Conservation (phyloP, 2,888 invertebrate species). For the Megalurothrips usitatus region DNA sequence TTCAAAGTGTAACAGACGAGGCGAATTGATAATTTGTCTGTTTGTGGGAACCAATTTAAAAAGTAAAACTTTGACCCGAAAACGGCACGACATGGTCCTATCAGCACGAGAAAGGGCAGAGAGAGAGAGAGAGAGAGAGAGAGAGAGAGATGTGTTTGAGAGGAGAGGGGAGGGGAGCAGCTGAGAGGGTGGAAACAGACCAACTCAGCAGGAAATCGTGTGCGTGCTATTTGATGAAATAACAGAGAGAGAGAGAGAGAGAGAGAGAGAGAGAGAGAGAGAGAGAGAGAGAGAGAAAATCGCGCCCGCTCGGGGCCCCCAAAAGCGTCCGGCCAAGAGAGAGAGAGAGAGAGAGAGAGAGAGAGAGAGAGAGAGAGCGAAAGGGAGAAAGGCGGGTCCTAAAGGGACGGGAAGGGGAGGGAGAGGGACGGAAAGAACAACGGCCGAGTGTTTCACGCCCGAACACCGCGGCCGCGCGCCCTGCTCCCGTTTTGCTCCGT, state of each 20-base stretch:
- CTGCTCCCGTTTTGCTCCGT: background rate
- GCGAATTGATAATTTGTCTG: too few relatives aligned
- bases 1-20: too few relatives aligned
- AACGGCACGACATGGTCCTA: too few relatives aligned
- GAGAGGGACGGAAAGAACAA: background rate
- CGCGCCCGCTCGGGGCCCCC: background rate
- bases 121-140: too few relatives aligned
- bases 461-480: background rate
- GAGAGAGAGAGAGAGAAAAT: background rate
- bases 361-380: background rate
- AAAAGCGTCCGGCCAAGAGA: background rate
- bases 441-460: slow-evolving; percentile 5
- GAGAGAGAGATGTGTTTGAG: background rate
- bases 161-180: background rate
- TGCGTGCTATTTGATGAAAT: slow-evolving; percentile 20
- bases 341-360: background rate
- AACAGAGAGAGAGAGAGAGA: background rate
- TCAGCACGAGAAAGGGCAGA: too few relatives aligned
- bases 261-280: background rate
- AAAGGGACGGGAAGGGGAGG: background rate
- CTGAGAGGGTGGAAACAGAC: background rate
- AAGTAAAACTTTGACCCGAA: too few relatives aligned
- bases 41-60: too few relatives aligned
- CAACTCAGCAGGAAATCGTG: slow-evolving; percentile 18
- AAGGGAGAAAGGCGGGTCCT: background rate